Evolutionary conservation across 1,140 invertebrate species (phyloP).

Genomic region (Hylaeus anthracinus): DNA sequence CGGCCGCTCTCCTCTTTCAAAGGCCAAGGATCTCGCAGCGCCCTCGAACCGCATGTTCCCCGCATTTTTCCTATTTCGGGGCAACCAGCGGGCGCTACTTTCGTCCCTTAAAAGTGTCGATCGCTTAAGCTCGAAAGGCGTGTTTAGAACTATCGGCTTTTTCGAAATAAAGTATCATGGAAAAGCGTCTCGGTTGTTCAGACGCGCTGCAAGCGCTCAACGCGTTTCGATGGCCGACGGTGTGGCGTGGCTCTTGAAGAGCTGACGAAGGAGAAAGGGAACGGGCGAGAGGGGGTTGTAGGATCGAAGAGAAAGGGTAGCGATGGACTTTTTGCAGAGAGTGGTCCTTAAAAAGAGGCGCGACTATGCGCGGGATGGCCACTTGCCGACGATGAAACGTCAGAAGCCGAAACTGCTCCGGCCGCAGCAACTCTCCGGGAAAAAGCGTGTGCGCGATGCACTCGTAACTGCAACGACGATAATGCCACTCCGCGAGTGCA

Average conservation of each 20-base stretch:
- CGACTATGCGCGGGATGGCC: slow-evolving; percentile 53
- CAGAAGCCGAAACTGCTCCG: slow-evolving; percentile 60
- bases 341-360: slow-evolving; percentile 62
- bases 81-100: background rate
- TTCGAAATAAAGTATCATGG: slow-evolving; percentile 8
- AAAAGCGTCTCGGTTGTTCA: background rate
- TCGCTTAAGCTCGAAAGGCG: slow-evolving; percentile 4
- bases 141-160: slow-evolving; percentile 1
- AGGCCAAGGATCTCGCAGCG: too few species aligned
- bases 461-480: slow-evolving; percentile 64
- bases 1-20: too few species aligned
- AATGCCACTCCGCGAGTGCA: slow-evolving; percentile 66
- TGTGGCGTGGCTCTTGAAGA: background rate
- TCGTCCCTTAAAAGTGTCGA: background rate
- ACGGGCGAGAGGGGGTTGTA: too few species aligned
- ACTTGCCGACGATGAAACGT: slow-evolving; percentile 66
- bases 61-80: too few species aligned
- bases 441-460: slow-evolving; percentile 45
- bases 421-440: slow-evolving; percentile 1
- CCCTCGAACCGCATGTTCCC: too few species aligned
- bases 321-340: slow-evolving; percentile 67
- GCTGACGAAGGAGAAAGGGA: background rate
- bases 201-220: too few species aligned
- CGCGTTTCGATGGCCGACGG: background rate
- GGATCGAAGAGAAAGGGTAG: slow-evolving; percentile 27